Evolutionary conservation across 2,797 vertebrate genomes (phyloP).

Genomic region (Clarias platycephalus): DNA sequence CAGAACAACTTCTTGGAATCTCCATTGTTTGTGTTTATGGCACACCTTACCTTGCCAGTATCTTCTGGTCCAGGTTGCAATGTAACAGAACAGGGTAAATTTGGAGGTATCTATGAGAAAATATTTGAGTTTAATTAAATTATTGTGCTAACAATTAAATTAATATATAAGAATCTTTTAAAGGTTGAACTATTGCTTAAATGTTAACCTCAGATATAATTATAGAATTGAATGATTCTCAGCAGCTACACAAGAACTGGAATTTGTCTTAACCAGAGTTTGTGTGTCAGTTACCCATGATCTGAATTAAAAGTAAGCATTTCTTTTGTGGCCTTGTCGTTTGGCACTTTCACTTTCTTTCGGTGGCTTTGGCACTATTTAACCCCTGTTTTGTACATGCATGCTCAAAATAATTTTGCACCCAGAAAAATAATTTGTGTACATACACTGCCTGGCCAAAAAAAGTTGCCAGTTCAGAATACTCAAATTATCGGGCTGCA

Average conservation of each 20-base stretch:
- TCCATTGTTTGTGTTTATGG: background rate
- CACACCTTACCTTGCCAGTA: slow-evolving; percentile 85
- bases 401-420: background rate
- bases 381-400: background rate
- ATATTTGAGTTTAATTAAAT: slow-evolving; percentile 8
- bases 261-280: background rate
- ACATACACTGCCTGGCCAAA: no score
- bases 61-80: slow-evolving; percentile 93
- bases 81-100: slow-evolving; percentile 92
- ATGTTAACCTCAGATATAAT: background rate
- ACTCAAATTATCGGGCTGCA: no score
- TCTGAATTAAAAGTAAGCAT: background rate
- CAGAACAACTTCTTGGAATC: background rate
- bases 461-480: no score
- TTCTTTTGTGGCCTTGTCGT: no score
- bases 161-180: background rate
- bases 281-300: background rate
- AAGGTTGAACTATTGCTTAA: background rate
- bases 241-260: background rate
- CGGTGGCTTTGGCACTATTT: background rate
- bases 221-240: background rate
- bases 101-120: slow-evolving; percentile 85
- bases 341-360: background rate
- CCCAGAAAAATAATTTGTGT: background rate
- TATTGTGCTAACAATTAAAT: background rate